Evolutionary conservation across 2,113 vertebrate species (phyloP), one percentile per base, ranked within the genome.

Genomic region (Sardina pilchardus): DNA sequence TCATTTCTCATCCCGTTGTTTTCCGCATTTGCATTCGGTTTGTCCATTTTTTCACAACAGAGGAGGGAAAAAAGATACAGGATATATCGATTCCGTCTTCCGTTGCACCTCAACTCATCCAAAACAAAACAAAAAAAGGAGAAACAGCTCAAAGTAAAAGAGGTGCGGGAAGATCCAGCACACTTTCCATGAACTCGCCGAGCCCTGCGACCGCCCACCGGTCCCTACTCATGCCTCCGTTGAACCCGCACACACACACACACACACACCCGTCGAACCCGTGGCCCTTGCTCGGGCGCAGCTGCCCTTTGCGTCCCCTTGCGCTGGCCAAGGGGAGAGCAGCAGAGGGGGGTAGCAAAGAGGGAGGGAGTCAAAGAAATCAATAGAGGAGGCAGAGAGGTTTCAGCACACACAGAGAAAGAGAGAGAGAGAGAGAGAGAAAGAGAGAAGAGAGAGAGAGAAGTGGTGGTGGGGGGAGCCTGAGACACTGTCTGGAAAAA

Each of bases 1-100:
- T 96, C 94, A 95, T 90, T 96, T 95, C 94, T 92, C 88, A 90
- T 84, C 83, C 34, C 78, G 87, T 90, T 85, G 50, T 87, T 82
- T 82, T 86, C 89, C 85, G 94, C 94, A 95, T 95, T 94, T 96
- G 96, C 95, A 78, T 78, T 36, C 71, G 12, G 34, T 78, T 78
- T 78, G 71, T 78, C 71, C 71, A 78, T 78, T 78, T 78, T 78
- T 36, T 36, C 71, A 95, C 95, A 95, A 95, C 95, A 96, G 95
- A 96, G 95, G 36, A 94, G 95, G 95, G 91, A 88, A 93, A 90
- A 90, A 85, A 86, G 90, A 91, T 88, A 88, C 87, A 88, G 92
- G 88, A 36, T 39, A 78, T 78, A 30, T 78, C 71, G 19, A 78
- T 36, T 78, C 71, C 36, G 71, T 78, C 34, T 78, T 78, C 71